Evolutionary conservation across 2,888 invertebrate species (phyloP).

Genomic region (Archaeoteleia sp.): DNA sequence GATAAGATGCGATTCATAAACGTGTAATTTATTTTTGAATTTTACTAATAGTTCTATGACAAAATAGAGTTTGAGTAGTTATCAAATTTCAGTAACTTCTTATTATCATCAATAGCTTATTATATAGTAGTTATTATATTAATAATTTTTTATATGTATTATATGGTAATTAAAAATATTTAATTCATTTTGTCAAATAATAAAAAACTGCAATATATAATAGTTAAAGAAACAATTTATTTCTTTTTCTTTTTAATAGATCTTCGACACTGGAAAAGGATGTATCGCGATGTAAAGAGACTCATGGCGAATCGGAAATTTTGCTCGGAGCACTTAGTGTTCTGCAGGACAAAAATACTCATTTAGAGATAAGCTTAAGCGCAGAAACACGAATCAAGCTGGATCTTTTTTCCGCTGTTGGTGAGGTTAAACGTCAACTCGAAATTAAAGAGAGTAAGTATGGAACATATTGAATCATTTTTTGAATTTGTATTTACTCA

Average conservation of each 20-base stretch:
- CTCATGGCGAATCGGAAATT: conserved; percentile 83
- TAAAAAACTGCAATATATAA: too few relatives aligned
- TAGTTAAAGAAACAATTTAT: too few relatives aligned
- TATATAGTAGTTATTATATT: too few relatives aligned
- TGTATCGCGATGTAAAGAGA: conserved; percentile 77
- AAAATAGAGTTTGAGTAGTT: too few relatives aligned
- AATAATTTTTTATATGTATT: too few relatives aligned
- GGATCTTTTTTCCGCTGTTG: conserved; percentile 97
- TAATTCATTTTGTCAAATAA: too few relatives aligned
- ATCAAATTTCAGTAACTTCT: too few relatives aligned
- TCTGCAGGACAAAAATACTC: conserved; percentile 92
- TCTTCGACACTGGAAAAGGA: conserved; percentile 68
- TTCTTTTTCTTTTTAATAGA: conserved; percentile 56
- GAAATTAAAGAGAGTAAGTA: conserved; percentile 88
- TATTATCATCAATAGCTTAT: too few relatives aligned
- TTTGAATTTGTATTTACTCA: conserved; percentile 6
- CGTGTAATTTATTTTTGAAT: too few relatives aligned
- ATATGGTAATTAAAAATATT: too few relatives aligned
- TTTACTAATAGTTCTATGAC: too few relatives aligned
- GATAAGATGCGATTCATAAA: too few relatives aligned
- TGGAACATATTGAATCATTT: not conserved
- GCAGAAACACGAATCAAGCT: conserved; percentile 98
- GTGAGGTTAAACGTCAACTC: conserved; percentile 93
- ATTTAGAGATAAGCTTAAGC: conserved; percentile 94
- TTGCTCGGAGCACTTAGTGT: conserved; percentile 86